These are phyloP conservation scores for Arrhopalites spinosus DNA, from an alignment of 2,888 invertebrate species.

Conservation along the genomic window DNA sequence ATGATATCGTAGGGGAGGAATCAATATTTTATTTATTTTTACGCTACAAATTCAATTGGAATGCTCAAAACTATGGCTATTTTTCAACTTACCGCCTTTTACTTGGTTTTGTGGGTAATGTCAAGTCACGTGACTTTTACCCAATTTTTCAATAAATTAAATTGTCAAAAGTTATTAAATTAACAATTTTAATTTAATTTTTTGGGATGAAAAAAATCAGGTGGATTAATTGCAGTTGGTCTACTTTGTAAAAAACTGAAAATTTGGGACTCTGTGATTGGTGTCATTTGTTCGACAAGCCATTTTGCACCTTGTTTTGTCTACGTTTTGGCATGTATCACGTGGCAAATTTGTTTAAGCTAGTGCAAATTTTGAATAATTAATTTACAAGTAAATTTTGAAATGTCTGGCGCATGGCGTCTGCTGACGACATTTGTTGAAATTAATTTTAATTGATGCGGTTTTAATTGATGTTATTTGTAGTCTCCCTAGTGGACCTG, in stretches of 20 bases:
- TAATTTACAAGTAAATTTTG: not conserved
- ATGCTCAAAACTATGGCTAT: constrained; percentile 41
- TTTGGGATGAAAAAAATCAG: constrained; percentile 39
- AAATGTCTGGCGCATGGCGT: not conserved
- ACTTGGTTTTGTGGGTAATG: constrained; percentile 38
- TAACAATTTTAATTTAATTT: not conserved
- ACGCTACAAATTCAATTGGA: constrained; percentile 43
- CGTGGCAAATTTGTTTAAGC: constrained; percentile 82
- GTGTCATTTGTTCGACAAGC: constrained; percentile 81
- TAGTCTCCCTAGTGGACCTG: constrained; percentile 47
- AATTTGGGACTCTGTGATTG: constrained; percentile 84
- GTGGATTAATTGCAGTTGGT: constrained; percentile 72
- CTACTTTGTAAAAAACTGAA: constrained; percentile 79
- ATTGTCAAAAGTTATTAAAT: not conserved
- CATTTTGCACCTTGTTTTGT: constrained; percentile 83
- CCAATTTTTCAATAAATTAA: not conserved
- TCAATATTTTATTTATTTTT: constrained; percentile 48
- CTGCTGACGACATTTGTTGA: too few relatives aligned
- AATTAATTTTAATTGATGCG: not conserved
- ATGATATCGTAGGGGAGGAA: constrained; percentile 45
- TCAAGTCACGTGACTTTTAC: too few relatives aligned
- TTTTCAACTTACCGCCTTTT: constrained; percentile 47
- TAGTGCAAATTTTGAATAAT: constrained; percentile 52
- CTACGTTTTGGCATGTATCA: constrained; percentile 78
- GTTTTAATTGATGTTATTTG: not conserved